Percentiles rank a stretch among this genome's conserved stretches.
Conservation (phyloP, 2,888 invertebrate species). For the Drosophila trichaetosa region DNA sequence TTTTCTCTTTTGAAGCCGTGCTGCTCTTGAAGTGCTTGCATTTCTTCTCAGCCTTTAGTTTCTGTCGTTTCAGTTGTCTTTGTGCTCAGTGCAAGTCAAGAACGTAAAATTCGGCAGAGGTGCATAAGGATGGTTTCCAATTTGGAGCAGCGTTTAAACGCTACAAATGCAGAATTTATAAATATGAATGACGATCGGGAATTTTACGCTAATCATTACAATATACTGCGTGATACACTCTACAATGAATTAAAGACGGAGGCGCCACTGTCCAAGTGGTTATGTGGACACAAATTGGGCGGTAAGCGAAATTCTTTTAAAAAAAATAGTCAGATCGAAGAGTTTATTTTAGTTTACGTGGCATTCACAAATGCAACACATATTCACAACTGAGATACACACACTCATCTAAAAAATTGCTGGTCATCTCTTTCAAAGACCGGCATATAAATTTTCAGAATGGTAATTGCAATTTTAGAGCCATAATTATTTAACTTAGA, state of each 20-base stretch:
- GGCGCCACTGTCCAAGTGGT: constrained; percentile 34
- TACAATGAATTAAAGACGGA: constrained; percentile 38
- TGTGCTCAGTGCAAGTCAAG: not conserved
- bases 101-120: not conserved
- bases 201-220: constrained; percentile 42
- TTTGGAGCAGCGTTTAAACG: constrained; percentile 3
- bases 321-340: not conserved
- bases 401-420: not conserved
- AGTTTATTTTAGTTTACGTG: not conserved
- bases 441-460: too few species aligned
- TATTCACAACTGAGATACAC: not conserved
- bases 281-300: constrained; percentile 47
- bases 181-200: constrained; percentile 43
- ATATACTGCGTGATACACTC: constrained; percentile 38
- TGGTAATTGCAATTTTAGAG: not conserved
- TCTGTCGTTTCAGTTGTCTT: not conserved
- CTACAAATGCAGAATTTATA: constrained; percentile 9
- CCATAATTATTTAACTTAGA: too few species aligned
- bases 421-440: not conserved
- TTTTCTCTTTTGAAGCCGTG: too few species aligned
- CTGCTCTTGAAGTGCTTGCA: not conserved
- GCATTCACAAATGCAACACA: not conserved
- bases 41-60: not conserved
- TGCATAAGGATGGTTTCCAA: not conserved
- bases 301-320: constrained; percentile 41